These are phyloP conservation scores for Pygoscelis adeliae DNA, from an alignment of 2,113 vertebrate genomes.

Conservation along the genomic window DNA sequence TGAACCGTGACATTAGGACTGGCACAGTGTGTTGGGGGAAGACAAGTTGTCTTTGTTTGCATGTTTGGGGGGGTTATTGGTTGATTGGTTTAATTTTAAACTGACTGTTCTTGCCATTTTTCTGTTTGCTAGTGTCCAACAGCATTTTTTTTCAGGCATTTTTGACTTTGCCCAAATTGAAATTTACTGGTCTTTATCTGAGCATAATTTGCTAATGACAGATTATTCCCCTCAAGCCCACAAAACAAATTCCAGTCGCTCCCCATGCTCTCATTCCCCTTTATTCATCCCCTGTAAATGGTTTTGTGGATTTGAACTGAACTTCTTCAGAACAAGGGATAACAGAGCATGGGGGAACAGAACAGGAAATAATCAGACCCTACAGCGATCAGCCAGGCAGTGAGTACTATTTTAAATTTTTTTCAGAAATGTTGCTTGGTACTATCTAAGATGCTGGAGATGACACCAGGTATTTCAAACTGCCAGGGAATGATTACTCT, in stretches of 20 bases:
- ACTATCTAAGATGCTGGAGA: not conserved
- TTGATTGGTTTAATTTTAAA: not conserved
- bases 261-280: not conserved
- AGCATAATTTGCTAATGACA: not conserved
- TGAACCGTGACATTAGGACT: not conserved
- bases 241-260: not conserved
- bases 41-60: not conserved
- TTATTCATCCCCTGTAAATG: not conserved
- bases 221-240: not conserved
- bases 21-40: not conserved
- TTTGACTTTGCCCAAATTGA: not conserved
- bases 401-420: not conserved
- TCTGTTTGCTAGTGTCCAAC: not conserved
- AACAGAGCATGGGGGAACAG: not conserved
- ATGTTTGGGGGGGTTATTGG: not conserved
- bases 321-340: not conserved
- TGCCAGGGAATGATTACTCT: not conserved
- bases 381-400: not conserved
- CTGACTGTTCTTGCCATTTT: not conserved
- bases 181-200: not conserved
- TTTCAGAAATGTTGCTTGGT: not conserved
- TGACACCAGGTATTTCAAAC: not conserved
- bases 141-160: not conserved
- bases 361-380: not conserved
- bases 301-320: not conserved